Percentiles rank a stretch among this genome's conserved stretches.
phyloP scores from a whole-genome alignment of 2,113 vertebrate genomes.

The Noturus placidus region DNA sequence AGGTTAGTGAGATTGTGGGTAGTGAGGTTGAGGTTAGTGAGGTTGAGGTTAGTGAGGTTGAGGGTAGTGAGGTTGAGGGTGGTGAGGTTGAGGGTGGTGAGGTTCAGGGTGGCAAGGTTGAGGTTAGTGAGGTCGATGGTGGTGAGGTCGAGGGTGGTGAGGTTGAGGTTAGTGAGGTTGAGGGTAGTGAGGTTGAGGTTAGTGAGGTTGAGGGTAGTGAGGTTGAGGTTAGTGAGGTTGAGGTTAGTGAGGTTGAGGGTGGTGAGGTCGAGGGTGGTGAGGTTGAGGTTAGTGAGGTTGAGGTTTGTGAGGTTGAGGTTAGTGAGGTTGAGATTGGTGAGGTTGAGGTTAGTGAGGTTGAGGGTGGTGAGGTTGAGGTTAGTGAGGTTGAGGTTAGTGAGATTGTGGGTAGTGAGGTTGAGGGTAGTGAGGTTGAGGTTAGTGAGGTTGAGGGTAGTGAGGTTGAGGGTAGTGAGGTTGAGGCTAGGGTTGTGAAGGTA shows the following conservation, averaged over 20 bases:
- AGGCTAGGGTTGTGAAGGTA: neutral
- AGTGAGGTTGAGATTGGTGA: neutral
- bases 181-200: neutral
- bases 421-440: neutral
- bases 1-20: neutral
- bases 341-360: neutral
- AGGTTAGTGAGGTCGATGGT: neutral
- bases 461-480: neutral
- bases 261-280: neutral
- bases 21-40: neutral
- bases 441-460: neutral
- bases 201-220: neutral
- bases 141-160: neutral
- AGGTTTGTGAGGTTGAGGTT: neutral
- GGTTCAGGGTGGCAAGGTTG: neutral
- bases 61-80: neutral
- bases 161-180: neutral
- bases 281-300: too few species aligned
- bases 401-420: neutral
- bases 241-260: neutral
- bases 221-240: neutral
- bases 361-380: neutral
- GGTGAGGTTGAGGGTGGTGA: neutral
- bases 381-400: neutral
- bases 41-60: neutral